phyloP scores from a whole-genome alignment of 2,797 vertebrate species.

The Choloepus didactylus region DNA sequence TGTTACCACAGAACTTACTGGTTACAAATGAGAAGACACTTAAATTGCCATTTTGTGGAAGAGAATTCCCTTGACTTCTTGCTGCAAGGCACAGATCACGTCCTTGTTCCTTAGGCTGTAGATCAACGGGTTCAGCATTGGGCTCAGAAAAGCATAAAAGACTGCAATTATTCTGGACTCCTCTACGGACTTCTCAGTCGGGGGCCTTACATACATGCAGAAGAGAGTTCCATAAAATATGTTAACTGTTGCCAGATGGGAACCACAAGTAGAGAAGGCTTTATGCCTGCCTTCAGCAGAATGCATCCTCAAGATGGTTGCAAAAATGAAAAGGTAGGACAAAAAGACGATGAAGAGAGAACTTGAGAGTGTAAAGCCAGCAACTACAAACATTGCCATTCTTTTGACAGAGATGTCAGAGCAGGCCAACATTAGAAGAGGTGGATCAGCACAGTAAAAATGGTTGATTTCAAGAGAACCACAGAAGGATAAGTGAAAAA shows the following conservation, averaged over 20 bases:
- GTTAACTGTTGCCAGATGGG: slow-evolving; percentile 78
- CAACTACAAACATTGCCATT: slow-evolving; percentile 65
- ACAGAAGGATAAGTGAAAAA: slow-evolving; percentile 78
- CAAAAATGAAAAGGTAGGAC: slow-evolving; percentile 80
- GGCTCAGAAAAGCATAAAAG: slow-evolving; percentile 77
- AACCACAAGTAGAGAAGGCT: slow-evolving; percentile 82
- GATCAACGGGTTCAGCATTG: slow-evolving; percentile 80
- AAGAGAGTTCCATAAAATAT: slow-evolving; percentile 81
- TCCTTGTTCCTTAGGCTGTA: slow-evolving; percentile 80
- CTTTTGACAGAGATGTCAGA: slow-evolving; percentile 71
- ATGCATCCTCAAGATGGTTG: slow-evolving; percentile 74
- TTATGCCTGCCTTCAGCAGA: slow-evolving; percentile 76
- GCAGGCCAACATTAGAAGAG: slow-evolving; percentile 79
- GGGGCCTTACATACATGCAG: slow-evolving; percentile 76
- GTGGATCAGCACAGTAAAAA: slow-evolving; percentile 85
- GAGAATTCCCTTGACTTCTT: background rate
- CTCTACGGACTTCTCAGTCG: slow-evolving; percentile 66
- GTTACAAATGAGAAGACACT: background rate
- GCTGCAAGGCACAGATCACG: slow-evolving; percentile 64
- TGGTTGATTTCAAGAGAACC: slow-evolving; percentile 77
- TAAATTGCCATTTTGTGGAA: background rate
- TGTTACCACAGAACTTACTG: background rate
- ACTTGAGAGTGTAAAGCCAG: slow-evolving; percentile 69
- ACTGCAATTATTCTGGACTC: slow-evolving; percentile 77
- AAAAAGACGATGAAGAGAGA: slow-evolving; percentile 71